phyloP scores from a whole-genome alignment of 2,797 vertebrate species.

The Macropus fuliginosus region DNA sequence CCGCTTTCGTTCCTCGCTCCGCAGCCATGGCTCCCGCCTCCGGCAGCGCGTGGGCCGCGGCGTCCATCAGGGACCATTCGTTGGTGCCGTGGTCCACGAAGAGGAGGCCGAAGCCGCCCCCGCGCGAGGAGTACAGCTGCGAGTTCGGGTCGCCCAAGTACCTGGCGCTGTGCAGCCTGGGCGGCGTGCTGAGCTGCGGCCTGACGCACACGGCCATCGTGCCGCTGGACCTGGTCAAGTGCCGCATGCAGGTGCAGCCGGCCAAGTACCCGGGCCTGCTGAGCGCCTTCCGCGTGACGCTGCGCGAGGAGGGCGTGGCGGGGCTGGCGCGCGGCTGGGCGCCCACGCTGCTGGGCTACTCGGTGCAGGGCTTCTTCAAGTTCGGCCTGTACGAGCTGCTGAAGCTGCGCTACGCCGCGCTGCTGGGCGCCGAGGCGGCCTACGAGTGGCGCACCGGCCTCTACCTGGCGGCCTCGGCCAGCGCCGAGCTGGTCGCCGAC shows the following conservation, averaged over 20 bases:
- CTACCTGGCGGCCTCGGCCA: constrained; percentile 67
- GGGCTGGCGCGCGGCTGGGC: constrained; percentile 69
- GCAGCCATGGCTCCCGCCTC: accelerated
- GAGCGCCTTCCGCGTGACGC: constrained; percentile 49
- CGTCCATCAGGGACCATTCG: not conserved
- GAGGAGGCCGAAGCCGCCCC: not conserved
- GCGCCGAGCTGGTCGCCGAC: constrained; percentile 69
- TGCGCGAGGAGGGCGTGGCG: constrained; percentile 45
- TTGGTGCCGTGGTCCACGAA: not conserved
- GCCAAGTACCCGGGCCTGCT: constrained; percentile 49
- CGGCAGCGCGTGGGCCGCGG: not conserved
- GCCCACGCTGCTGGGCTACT: constrained; percentile 61
- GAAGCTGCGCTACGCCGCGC: constrained; percentile 44
- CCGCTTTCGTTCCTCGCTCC: not conserved
- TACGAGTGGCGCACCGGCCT: constrained; percentile 59
- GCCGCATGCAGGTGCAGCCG: constrained; percentile 65
- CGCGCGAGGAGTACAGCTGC: not conserved
- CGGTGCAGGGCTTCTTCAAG: constrained; percentile 73
- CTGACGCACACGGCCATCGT: constrained; percentile 62
- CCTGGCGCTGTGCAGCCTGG: constrained; percentile 60
- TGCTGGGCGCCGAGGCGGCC: constrained; percentile 56
- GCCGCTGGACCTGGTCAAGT: constrained; percentile 69
- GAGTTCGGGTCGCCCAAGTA: constrained; percentile 40
- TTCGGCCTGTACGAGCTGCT: constrained; percentile 72
- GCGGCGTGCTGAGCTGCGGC: constrained; percentile 66